A percentile compares a stretch with the other conserved stretches of the same genome.
Evolutionary conservation across 2,113 vertebrate species (phyloP).

Genomic region (Bombycilla garrulus): DNA sequence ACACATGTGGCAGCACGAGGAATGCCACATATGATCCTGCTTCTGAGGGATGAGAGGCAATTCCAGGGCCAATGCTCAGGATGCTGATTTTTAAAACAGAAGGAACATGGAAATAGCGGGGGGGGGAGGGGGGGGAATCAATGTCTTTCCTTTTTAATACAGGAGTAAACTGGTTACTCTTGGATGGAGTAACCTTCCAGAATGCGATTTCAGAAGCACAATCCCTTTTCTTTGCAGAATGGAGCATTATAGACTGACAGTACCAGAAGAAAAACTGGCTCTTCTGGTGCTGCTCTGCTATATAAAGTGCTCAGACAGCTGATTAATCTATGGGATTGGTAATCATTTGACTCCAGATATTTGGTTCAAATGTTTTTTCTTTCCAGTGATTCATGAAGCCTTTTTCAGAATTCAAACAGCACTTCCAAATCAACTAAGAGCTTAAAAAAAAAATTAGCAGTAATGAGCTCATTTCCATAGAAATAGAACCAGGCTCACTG

Average conservation of each 20-base stretch:
- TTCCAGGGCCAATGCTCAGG: background rate
- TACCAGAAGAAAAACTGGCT: background rate
- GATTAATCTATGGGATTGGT: constrained; percentile 39
- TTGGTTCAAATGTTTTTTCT: constrained; percentile 59
- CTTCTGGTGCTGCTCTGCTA: constrained; percentile 19
- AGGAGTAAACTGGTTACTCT: background rate
- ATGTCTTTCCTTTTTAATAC: background rate
- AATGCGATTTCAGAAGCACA: background rate
- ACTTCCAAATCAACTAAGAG: constrained; percentile 64
- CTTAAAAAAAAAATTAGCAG: constrained; percentile 52
- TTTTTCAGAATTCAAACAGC: constrained; percentile 58
- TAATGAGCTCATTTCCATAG: constrained; percentile 72
- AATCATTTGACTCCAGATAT: constrained; percentile 43
- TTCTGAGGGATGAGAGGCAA: background rate
- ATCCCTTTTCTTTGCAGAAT: constrained; percentile 17
- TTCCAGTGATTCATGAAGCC: constrained; percentile 64
- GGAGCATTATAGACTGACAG: background rate
- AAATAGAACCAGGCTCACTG: constrained; percentile 32
- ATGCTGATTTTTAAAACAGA: constrained; percentile 34
- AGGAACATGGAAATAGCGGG: background rate
- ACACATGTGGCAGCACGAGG: background rate
- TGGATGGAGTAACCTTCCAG: background rate
- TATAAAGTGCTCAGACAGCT: constrained; percentile 6
- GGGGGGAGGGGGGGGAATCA: background rate
- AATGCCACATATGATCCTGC: background rate